A percentile compares a stretch with the other conserved stretches of the same genome.
Conservation (phyloP, 1,140 invertebrate genomes). For the Semibalanus balanoides region DNA sequence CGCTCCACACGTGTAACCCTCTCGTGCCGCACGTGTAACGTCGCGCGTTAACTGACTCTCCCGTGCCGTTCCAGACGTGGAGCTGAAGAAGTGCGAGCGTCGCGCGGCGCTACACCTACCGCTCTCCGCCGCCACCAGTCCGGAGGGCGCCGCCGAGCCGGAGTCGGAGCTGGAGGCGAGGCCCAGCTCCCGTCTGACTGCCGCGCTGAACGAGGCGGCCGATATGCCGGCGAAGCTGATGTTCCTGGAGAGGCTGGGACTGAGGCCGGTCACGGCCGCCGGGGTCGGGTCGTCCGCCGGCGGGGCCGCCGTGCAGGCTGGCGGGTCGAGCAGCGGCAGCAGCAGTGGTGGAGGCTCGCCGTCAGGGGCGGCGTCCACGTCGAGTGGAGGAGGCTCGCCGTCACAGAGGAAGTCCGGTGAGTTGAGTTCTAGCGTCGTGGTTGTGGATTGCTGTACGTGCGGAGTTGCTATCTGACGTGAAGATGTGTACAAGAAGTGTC, state of each 20-base stretch:
- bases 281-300: background rate
- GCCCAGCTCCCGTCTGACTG: background rate
- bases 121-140: background rate
- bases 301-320: too few relatives aligned
- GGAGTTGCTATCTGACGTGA: too few relatives aligned
- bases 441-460: too few relatives aligned
- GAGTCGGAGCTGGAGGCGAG: background rate
- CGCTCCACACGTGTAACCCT: too few relatives aligned
- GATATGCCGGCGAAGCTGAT: background rate
- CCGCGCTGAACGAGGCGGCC: background rate
- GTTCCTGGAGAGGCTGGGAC: background rate
- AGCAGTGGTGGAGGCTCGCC: background rate
- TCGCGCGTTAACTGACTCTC: too few relatives aligned
- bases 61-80: background rate
- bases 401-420: background rate
- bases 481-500: too few relatives aligned
- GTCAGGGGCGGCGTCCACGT: background rate
- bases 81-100: slow-evolving; percentile 2
- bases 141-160: background rate
- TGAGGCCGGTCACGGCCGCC: background rate
- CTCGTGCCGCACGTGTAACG: too few relatives aligned
- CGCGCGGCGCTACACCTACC: background rate
- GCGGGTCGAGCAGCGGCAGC: background rate
- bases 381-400: background rate
- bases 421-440: background rate